Conservation (phyloP, 2,113 vertebrate species). For the Mugil cephalus region DNA sequence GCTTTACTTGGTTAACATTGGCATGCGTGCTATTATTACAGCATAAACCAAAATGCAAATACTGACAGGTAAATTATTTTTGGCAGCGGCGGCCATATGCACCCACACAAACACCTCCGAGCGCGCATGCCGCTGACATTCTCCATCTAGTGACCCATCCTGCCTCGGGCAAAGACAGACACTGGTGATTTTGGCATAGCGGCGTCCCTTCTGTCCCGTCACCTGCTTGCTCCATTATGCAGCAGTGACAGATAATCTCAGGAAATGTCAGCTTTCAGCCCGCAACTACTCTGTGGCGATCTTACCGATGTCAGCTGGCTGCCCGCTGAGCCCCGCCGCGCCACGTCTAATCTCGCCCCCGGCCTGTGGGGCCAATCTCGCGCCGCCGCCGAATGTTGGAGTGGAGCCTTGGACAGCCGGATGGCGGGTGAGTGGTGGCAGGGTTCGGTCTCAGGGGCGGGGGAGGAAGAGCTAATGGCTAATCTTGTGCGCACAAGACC, state of each 20-base stretch:
- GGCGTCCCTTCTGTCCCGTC: constrained; percentile 60
- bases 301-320: constrained; percentile 49
- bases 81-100: neutral
- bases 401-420: constrained; percentile 51
- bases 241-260: constrained; percentile 55
- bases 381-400: constrained; percentile 51
- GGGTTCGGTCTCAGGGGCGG: constrained; percentile 43
- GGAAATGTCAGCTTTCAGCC: constrained; percentile 62
- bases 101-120: neutral
- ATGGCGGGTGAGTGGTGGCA: constrained; percentile 37
- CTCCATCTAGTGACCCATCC: constrained; percentile 18
- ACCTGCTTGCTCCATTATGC: constrained; percentile 57
- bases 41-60: too few species aligned
- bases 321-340: constrained; percentile 53
- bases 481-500: constrained; percentile 67
- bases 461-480: constrained; percentile 58
- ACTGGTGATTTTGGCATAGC: constrained; percentile 51
- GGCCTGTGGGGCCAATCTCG: constrained; percentile 61
- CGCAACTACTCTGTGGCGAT: constrained; percentile 12
- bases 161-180: constrained; percentile 47
- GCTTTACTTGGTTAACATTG: too few species aligned
- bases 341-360: constrained; percentile 63
- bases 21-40: too few species aligned
- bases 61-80: neutral
- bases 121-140: constrained; percentile 11